Evolutionary conservation across 2,113 vertebrate species (phyloP).

Genomic region (Sinosuthora webbiana): DNA sequence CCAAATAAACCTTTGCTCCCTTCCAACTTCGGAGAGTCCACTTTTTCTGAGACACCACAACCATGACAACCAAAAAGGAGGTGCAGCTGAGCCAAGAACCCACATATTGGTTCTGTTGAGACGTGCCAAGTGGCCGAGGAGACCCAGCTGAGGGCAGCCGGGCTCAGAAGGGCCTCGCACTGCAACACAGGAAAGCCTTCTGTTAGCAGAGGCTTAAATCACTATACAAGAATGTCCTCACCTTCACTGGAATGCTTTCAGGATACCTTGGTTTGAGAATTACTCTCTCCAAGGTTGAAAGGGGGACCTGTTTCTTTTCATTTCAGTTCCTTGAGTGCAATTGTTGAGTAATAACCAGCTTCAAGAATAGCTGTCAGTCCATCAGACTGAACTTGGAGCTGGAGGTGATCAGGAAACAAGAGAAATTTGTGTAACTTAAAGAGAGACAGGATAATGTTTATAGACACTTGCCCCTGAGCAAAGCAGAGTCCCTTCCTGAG

Average conservation of each 20-base stretch:
- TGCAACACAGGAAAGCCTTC: too few species aligned
- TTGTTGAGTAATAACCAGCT: background rate
- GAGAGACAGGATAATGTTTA: background rate
- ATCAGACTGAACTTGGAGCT: background rate
- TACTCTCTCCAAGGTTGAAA: background rate
- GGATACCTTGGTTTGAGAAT: background rate
- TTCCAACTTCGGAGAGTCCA: too few species aligned
- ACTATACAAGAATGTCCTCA: background rate
- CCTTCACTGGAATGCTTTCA: background rate
- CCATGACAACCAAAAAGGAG: too few species aligned
- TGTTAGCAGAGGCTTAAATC: background rate
- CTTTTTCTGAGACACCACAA: too few species aligned
- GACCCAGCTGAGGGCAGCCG: too few species aligned
- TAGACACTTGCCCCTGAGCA: background rate
- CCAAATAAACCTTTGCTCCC: too few species aligned
- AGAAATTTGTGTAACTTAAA: background rate
- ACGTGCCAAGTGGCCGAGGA: too few species aligned
- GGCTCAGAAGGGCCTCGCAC: too few species aligned
- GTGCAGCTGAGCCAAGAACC: too few species aligned
- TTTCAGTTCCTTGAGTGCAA: background rate
- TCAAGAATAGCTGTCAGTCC: background rate
- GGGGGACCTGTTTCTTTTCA: background rate
- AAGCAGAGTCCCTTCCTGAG: background rate
- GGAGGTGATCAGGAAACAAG: constrained; percentile 14
- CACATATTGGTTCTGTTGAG: too few species aligned